Base-by-base conservation (phyloP, 1,140 invertebrate species). In the Odontomachus brunneus region DNA sequence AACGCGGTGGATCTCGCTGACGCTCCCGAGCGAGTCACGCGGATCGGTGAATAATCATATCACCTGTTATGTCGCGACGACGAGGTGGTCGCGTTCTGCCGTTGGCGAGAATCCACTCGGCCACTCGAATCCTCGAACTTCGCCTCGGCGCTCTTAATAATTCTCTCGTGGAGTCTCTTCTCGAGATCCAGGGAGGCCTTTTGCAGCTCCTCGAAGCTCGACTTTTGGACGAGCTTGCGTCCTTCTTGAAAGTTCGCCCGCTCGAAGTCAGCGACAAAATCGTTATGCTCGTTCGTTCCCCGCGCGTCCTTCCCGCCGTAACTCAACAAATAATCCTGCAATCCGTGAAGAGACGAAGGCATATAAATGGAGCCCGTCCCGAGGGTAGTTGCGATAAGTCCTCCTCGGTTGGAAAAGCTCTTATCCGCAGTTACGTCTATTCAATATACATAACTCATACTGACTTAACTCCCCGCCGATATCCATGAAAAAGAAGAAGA, bases 171-270 rank as follows among this genome's bases (percentile, higher is more conserved):
- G 14, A 93, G 84, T 12, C 88, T 85, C 84, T 91, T 92, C 59
- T 92, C 91, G 9, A 94, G 88, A 74, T 92, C 92, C 22, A 88
- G 82, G n/a, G 92, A 92, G 48, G 89, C 89, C 75, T 91, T 91
- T 53, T 90, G 87, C 44, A 92, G 59, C 62, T 92, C 89, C 48
- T 91, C 90, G 65, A 92, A 83, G 33, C 65, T 88, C 22, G 87
- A 85, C 33, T 88, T 83, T 48, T 82, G 65, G 2, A 26, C 7
- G 22, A 65, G 51, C 26, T 87, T 84, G 24, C 53, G 65, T 19
- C 19, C 67, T 26, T 80, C 74, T 17, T 69, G 67, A 26, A 88
- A 87, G 26, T 87, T 82, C 22, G 82, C 85, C 17, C 71, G 71
- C 14, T 73, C 78, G 60, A 88, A 88, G 26, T 88, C 72, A 22